phyloP scores from a whole-genome alignment of 1,140 invertebrate genomes.

The Drosophila prosaltans region DNA sequence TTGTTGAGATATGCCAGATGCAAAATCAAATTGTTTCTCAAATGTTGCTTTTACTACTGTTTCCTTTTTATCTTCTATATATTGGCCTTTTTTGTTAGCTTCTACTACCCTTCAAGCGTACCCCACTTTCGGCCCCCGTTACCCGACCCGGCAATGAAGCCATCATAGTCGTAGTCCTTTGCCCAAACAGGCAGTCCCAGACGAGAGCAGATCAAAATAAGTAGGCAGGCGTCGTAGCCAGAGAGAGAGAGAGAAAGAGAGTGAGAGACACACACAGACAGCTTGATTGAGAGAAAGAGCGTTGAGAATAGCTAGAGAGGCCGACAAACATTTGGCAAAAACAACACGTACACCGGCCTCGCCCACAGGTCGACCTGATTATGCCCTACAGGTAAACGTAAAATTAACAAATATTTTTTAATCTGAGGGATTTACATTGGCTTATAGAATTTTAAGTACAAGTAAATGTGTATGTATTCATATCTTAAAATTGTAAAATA shows the following conservation, averaged over 20 bases:
- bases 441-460: too few species aligned
- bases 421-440: too few species aligned
- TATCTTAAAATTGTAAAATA: too few species aligned
- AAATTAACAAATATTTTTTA: too few species aligned
- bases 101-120: neutral
- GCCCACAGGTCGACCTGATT: constrained; percentile 2
- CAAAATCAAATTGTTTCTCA: constrained; percentile 3
- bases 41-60: neutral
- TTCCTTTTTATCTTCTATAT: neutral
- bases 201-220: constrained; percentile 17
- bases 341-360: constrained; percentile 46
- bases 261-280: constrained; percentile 18
- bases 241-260: constrained; percentile 3
- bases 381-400: constrained; percentile 24
- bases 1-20: constrained; percentile 9
- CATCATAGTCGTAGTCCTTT: constrained; percentile 15
- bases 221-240: neutral
- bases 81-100: neutral
- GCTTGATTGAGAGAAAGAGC: constrained; percentile 17
- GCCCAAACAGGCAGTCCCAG: constrained; percentile 8
- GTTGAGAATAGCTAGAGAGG: neutral
- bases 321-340: constrained; percentile 56
- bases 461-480: too few species aligned
- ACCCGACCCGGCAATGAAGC: neutral
- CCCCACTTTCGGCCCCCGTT: neutral